Conservation (phyloP, 2,113 vertebrate species). For the Ceuthmochares aereus region DNA sequence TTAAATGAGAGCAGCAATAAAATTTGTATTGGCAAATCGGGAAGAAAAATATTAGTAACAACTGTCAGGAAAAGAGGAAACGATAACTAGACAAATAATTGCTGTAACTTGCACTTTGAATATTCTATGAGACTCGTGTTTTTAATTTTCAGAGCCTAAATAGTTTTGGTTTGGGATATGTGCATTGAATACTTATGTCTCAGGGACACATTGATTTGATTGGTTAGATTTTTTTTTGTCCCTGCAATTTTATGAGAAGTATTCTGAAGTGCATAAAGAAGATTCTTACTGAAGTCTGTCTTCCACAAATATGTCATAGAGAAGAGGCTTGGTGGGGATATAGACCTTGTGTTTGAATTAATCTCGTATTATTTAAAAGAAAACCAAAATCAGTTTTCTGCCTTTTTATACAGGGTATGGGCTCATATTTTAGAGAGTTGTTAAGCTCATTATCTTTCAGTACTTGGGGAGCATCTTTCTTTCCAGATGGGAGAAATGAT, state of each 20-base stretch:
- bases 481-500: conserved; percentile 2
- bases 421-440: neutral
- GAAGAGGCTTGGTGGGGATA: neutral
- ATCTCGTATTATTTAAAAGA: neutral
- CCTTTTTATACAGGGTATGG: neutral
- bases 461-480: conserved; percentile 14
- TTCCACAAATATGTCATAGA: neutral
- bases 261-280: neutral
- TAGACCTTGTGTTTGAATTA: neutral
- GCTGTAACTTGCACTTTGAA: neutral
- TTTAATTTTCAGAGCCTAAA: neutral
- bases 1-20: neutral
- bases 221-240: neutral
- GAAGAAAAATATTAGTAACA: neutral
- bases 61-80: neutral
- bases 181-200: neutral
- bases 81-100: neutral
- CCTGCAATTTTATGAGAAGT: neutral
- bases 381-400: neutral
- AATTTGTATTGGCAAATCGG: neutral
- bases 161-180: neutral
- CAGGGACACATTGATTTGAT: neutral
- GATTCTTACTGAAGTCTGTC: neutral
- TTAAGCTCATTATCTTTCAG: neutral
- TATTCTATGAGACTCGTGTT: neutral